Percentiles rank a stretch among this genome's conserved stretches.
phyloP scores from a whole-genome alignment of 2,113 vertebrate genomes.

The Aphyosemion australe region DNA sequence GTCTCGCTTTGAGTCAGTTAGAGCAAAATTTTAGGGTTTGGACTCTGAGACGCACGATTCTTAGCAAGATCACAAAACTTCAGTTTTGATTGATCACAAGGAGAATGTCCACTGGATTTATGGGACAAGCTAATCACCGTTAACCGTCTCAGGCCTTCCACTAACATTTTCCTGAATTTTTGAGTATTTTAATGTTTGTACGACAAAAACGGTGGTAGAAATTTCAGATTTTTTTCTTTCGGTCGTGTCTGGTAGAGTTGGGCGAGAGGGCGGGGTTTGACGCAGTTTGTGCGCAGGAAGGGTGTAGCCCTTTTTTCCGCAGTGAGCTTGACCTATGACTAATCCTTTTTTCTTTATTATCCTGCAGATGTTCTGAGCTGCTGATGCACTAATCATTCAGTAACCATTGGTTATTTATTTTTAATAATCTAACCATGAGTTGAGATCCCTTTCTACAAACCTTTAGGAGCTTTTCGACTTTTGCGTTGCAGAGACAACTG shows the following conservation, averaged over 20 bases:
- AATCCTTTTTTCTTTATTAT: slow-evolving; percentile 60
- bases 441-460: slow-evolving; percentile 9
- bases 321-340: slow-evolving; percentile 77
- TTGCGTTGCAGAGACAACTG: neutral
- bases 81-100: slow-evolving; percentile 62
- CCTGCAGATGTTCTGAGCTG: slow-evolving; percentile 59
- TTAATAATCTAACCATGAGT: slow-evolving; percentile 6
- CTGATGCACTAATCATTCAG: slow-evolving; percentile 14
- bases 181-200: slow-evolving; percentile 10
- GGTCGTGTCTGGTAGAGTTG: slow-evolving; percentile 8
- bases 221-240: slow-evolving; percentile 1
- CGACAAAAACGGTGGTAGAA: neutral
- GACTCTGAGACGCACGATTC: slow-evolving; percentile 31
- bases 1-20: slow-evolving; percentile 33
- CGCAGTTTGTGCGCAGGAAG: slow-evolving; percentile 81
- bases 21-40: slow-evolving; percentile 16
- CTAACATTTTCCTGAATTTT: slow-evolving; percentile 2
- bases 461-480: slow-evolving; percentile 25
- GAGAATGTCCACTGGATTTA: slow-evolving; percentile 26
- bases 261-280: slow-evolving; percentile 76
- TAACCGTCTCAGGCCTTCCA: slow-evolving; percentile 7
- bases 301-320: slow-evolving; percentile 79
- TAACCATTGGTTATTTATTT: slow-evolving; percentile 10
- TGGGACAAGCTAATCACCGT: slow-evolving; percentile 24
- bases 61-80: slow-evolving; percentile 60